Percentiles rank a stretch among this genome's conserved stretches.
Conservation (phyloP, 1,140 invertebrate genomes). For the Cotesia chilonis region DNA sequence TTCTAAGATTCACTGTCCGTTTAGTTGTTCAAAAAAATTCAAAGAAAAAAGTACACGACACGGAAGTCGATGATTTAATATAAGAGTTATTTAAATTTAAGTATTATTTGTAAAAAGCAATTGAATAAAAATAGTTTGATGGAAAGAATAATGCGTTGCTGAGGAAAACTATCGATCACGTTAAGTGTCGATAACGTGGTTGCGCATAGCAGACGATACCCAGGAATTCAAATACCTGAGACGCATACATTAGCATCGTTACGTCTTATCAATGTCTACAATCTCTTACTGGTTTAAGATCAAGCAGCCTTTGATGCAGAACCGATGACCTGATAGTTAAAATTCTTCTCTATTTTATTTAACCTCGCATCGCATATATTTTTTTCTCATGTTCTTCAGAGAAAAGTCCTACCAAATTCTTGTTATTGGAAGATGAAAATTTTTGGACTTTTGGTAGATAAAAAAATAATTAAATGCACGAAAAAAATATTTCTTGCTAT, state of each 20-base stretch:
- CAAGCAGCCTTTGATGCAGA: slow-evolving; percentile 18
- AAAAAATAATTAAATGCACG: no score
- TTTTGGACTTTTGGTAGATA: no score
- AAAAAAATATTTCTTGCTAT: no score
- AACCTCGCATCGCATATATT: background rate
- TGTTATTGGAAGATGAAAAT: no score
- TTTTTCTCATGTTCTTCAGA: background rate
- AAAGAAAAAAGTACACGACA: no score
- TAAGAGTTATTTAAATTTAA: no score
- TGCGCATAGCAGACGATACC: slow-evolving; percentile 36
- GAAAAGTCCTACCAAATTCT: background rate
- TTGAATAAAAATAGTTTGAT: no score
- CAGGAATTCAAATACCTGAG: slow-evolving; percentile 43
- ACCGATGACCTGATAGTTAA: slow-evolving; percentile 32
- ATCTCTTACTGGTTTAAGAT: slow-evolving; percentile 32
- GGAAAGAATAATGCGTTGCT: no score
- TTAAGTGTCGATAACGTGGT: background rate
- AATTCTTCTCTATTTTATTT: slow-evolving; percentile 3
- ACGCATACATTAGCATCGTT: slow-evolving; percentile 47
- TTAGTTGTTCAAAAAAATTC: no score
- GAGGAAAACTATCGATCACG: background rate
- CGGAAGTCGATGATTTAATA: no score
- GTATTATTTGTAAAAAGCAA: no score
- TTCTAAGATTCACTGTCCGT: no score
- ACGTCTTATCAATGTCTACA: slow-evolving; percentile 36